Conservation (phyloP, 1,140 invertebrate species). For the Ips nitidus region DNA sequence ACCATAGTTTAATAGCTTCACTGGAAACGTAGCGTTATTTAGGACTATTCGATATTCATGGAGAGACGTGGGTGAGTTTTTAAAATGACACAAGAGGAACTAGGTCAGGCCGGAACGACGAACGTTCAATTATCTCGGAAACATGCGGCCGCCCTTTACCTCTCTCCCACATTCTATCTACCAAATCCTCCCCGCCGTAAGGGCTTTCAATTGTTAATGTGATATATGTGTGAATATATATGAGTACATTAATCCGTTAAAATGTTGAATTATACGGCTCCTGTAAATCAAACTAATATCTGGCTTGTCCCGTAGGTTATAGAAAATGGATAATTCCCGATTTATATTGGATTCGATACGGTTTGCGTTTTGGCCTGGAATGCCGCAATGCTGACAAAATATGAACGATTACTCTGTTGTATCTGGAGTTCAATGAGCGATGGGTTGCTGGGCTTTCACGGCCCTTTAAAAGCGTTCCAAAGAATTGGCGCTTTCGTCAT, state of each 20-base stretch:
- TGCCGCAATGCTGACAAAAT: constrained; percentile 24
- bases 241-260: constrained; percentile 16
- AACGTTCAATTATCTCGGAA: too few relatives aligned
- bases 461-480: too few relatives aligned
- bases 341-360: constrained; percentile 5
- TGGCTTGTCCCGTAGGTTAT: constrained; percentile 6
- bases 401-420: neutral
- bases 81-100: neutral
- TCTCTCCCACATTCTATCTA: neutral
- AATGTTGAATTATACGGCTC: constrained; percentile 21
- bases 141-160: too few relatives aligned
- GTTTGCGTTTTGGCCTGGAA: constrained; percentile 7
- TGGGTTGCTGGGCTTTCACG: neutral
- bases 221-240: constrained; percentile 32
- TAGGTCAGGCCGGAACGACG: too few relatives aligned
- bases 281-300: constrained; percentile 23
- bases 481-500: too few relatives aligned
- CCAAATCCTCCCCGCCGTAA: constrained; percentile 10
- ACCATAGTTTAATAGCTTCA: constrained; percentile 61
- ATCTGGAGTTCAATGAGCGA: constrained; percentile 4
- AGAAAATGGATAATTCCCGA: constrained; percentile 20
- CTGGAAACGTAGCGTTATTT: constrained; percentile 57
- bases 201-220: constrained; percentile 33
- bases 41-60: constrained; percentile 1
- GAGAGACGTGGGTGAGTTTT: constrained; percentile 2